Conservation (phyloP, 1,140 invertebrate species). For the Musca domestica region DNA sequence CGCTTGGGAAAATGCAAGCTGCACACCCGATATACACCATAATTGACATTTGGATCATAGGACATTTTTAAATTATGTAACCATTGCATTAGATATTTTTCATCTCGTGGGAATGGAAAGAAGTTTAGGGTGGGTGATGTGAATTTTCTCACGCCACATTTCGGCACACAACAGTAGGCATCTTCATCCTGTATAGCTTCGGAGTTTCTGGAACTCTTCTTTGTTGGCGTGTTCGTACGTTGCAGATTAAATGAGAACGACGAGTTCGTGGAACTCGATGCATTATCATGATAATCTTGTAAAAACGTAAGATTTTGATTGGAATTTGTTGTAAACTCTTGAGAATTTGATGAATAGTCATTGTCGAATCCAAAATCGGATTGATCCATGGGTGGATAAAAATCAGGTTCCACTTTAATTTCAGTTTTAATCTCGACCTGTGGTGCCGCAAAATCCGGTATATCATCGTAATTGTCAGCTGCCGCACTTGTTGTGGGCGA, state of each 20-base stretch:
- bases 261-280: slow-evolving; percentile 2
- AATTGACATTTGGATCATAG: slow-evolving; percentile 33
- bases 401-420: slow-evolving; percentile 37
- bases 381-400: slow-evolving; percentile 18
- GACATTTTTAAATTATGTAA: slow-evolving; percentile 50
- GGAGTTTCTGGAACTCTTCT: not conserved
- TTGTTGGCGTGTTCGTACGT: not conserved
- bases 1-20: slow-evolving; percentile 51
- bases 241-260: slow-evolving; percentile 8
- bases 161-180: slow-evolving; percentile 45
- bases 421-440: slow-evolving; percentile 33
- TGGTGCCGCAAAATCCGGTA: slow-evolving; percentile 23
- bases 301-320: slow-evolving; percentile 8
- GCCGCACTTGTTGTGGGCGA: slow-evolving; percentile 30
- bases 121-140: slow-evolving; percentile 48
- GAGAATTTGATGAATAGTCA: not conserved
- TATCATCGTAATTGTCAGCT: not conserved
- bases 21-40: slow-evolving; percentile 42
- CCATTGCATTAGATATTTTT: slow-evolving; percentile 50
- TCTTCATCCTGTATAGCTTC: slow-evolving; percentile 32
- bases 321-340: not conserved
- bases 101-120: slow-evolving; percentile 48
- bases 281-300: slow-evolving; percentile 11
- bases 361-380: not conserved
- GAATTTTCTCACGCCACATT: slow-evolving; percentile 47